These are phyloP conservation scores for Zaprionus obscuricornis DNA, from an alignment of 2,888 invertebrate species.

Conservation along the genomic window DNA sequence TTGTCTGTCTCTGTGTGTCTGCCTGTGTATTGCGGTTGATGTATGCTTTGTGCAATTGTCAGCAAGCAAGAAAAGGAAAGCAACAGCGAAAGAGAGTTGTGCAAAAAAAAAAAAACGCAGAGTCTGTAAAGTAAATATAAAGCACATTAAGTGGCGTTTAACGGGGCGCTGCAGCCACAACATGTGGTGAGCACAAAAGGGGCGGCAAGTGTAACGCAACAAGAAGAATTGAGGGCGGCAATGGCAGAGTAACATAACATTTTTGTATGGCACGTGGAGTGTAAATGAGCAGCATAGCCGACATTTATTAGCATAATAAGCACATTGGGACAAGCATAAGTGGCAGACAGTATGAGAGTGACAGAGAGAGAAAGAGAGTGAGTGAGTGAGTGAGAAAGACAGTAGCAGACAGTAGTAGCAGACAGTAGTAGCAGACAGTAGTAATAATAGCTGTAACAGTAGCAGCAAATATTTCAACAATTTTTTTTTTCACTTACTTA, in stretches of 20 bases:
- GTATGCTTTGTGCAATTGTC: slow-evolving; percentile 56
- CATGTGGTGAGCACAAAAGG: slow-evolving; percentile 20
- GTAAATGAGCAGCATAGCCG: slow-evolving; percentile 49
- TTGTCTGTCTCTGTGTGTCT: too few species aligned
- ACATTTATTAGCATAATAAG: slow-evolving; percentile 64
- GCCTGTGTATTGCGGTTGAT: too few species aligned
- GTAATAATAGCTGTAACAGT: neutral
- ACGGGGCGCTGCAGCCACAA: slow-evolving; percentile 56
- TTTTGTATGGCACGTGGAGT: slow-evolving; percentile 38
- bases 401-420: neutral
- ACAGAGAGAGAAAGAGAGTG: neutral
- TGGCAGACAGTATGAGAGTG: neutral
- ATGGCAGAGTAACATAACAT: too few species aligned
- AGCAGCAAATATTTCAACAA: neutral
- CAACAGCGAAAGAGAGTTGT: neutral
- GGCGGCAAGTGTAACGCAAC: slow-evolving; percentile 18
- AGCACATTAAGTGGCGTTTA: slow-evolving; percentile 74
- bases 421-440: too few species aligned
- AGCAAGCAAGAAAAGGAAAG: slow-evolving; percentile 13
- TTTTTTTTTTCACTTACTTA: slow-evolving; percentile 68
- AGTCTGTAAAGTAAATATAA: slow-evolving; percentile 61
- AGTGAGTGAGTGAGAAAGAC: neutral
- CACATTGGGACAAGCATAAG: slow-evolving; percentile 14
- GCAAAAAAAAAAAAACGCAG: slow-evolving; percentile 4
- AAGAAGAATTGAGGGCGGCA: neutral